Evolutionary conservation across 2,113 vertebrate species (phyloP).

Genomic region (Hydropotes inermis): DNA sequence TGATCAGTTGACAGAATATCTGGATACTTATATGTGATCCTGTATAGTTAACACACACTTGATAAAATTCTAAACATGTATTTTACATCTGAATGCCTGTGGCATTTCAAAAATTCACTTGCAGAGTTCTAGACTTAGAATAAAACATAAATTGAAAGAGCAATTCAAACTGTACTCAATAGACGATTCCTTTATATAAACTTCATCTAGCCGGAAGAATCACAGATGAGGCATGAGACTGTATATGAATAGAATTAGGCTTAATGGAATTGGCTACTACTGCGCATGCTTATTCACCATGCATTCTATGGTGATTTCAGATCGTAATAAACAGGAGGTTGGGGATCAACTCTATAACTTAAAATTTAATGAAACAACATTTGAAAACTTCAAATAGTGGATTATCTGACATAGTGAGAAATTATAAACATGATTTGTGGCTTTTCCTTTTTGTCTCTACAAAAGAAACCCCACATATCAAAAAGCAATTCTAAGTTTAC

Average conservation of each 20-base stretch:
- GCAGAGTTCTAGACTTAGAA: background rate
- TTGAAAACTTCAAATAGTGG: background rate
- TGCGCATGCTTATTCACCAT: background rate
- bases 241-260: background rate
- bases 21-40: background rate
- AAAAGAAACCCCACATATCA: background rate
- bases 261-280: background rate
- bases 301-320: background rate
- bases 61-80: background rate
- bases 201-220: background rate
- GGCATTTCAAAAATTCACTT: background rate
- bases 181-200: background rate
- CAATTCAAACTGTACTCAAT: background rate
- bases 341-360: background rate
- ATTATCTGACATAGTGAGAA: background rate
- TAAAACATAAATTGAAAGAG: background rate
- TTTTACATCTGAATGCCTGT: background rate
- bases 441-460: background rate
- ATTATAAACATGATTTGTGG: background rate
- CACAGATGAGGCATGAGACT: background rate
- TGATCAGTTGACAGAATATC: background rate
- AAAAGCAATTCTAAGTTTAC: slow-evolving; percentile 19
- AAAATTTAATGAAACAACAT: background rate
- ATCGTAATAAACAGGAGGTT: background rate
- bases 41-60: background rate